A percentile compares a stretch with the other conserved stretches of the same genome.
These are phyloP conservation scores for Drosophila paramelanica DNA, from an alignment of 2,888 invertebrate genomes.

Conservation along the genomic window DNA sequence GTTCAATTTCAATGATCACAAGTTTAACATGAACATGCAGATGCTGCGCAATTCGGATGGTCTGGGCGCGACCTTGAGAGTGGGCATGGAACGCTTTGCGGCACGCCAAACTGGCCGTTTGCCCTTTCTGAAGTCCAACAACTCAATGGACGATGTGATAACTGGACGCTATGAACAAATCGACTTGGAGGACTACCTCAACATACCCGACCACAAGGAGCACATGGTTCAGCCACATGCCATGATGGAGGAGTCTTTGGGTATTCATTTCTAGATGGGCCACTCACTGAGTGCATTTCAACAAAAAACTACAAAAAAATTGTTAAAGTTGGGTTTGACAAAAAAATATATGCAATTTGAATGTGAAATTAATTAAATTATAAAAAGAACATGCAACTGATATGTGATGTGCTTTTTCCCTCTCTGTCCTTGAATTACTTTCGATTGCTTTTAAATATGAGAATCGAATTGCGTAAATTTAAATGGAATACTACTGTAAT, in stretches of 20 bases:
- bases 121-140: conserved; percentile 87
- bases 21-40: conserved; percentile 86
- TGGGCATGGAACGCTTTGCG: conserved; percentile 94
- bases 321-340: no score
- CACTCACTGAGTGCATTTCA: no score
- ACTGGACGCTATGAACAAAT: conserved; percentile 91
- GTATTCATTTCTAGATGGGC: conserved; percentile 19
- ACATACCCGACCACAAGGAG: conserved; percentile 90
- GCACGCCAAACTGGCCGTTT: conserved; percentile 89
- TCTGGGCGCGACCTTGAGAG: conserved; percentile 92
- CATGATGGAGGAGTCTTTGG: conserved; percentile 88
- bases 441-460: no score
- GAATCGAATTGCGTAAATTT: no score
- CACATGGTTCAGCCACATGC: conserved; percentile 92
- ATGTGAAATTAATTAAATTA: no score
- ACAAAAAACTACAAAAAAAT: neutral
- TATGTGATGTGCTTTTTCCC: no score
- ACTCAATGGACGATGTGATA: conserved; percentile 90
- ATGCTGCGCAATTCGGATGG: conserved; percentile 92
- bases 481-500: neutral
- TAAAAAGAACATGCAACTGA: no score
- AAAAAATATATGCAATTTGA: no score
- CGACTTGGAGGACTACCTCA: conserved; percentile 91
- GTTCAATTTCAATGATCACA: conserved; percentile 86
- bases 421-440: no score